Conservation (phyloP, 2,113 vertebrate species). For the Daboia siamensis region DNA sequence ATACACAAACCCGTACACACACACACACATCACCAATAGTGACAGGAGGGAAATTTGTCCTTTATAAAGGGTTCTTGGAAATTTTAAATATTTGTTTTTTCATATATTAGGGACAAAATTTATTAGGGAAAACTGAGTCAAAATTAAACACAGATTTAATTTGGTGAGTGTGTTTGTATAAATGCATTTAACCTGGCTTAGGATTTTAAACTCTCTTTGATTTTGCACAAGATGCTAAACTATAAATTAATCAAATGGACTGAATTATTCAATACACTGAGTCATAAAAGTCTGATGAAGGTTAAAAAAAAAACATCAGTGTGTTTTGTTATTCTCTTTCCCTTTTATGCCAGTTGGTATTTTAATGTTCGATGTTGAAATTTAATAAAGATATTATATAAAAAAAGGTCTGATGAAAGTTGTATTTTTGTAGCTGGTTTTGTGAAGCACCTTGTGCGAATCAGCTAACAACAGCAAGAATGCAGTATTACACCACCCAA, state of each 20-base stretch:
- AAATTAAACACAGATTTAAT: not conserved
- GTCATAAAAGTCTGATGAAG: not conserved
- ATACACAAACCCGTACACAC: not conserved
- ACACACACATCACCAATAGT: not conserved
- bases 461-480: not conserved
- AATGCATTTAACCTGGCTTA: not conserved
- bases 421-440: not conserved
- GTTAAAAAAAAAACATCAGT: not conserved
- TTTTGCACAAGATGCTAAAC: not conserved
- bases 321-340: not conserved
- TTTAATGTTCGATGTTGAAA: not conserved
- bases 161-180: not conserved
- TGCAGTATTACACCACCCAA: not conserved
- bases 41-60: not conserved
- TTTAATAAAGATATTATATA: not conserved
- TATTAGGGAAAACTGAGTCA: not conserved
- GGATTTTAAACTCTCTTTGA: not conserved
- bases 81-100: not conserved
- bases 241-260: not conserved
- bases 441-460: not conserved
- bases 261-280: not conserved
- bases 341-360: not conserved
- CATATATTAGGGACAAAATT: not conserved
- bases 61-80: not conserved
- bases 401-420: not conserved